Evolutionary conservation across 2,797 vertebrate genomes (phyloP).

Genomic region (Ctenosaura bakeri): DNA sequence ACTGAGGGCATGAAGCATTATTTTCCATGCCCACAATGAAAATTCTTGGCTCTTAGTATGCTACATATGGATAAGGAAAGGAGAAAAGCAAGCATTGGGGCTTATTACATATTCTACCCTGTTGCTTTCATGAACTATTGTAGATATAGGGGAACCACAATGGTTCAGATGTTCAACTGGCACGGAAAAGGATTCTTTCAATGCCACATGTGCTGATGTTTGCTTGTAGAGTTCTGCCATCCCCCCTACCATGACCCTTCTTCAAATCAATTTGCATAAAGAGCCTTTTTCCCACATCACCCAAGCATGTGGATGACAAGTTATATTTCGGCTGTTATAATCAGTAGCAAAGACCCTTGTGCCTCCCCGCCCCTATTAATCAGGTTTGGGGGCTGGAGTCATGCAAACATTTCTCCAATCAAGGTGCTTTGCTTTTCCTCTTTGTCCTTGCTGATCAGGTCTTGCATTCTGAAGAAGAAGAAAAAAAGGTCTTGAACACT

Average conservation of each 20-base stretch:
- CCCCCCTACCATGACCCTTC: too few species aligned
- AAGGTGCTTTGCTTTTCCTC: not conserved
- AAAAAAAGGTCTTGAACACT: not conserved
- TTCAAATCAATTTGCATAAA: not conserved
- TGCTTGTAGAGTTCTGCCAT: not conserved
- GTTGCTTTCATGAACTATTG: too few species aligned
- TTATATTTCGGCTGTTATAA: not conserved
- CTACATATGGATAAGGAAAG: too few species aligned
- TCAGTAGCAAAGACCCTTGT: not conserved
- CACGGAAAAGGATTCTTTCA: not conserved
- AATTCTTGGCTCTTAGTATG: too few species aligned
- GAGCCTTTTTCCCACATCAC: not conserved
- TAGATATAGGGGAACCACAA: too few species aligned
- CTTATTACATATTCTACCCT: not conserved
- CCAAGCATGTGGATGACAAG: not conserved
- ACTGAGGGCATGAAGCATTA: too few species aligned
- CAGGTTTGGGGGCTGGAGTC: not conserved
- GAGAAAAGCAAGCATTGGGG: not conserved
- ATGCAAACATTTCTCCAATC: not conserved
- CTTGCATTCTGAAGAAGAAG: not conserved
- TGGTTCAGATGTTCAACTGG: not conserved
- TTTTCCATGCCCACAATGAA: too few species aligned
- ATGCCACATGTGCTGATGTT: not conserved
- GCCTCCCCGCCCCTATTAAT: too few species aligned
- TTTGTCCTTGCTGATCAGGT: slow-evolving; percentile 8